These are phyloP conservation scores for Lepidonotus clava DNA, from an alignment of 2,888 invertebrate genomes.

Conservation along the genomic window DNA sequence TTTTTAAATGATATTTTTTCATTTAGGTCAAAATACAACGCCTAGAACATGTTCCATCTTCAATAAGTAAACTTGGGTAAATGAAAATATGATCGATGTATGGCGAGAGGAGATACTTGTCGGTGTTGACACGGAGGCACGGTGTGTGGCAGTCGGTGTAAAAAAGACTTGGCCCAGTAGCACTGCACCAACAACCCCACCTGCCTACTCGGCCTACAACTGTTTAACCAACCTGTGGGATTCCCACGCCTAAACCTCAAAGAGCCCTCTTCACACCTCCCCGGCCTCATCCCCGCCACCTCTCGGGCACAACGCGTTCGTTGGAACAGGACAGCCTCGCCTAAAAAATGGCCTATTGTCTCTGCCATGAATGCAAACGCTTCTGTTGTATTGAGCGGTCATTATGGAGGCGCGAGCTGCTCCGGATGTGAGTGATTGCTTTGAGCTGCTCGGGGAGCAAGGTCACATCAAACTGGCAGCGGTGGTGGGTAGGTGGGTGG, in stretches of 20 bases:
- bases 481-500: neutral
- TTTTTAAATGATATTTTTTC: too few relatives aligned
- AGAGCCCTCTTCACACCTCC: neutral
- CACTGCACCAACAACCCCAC: neutral
- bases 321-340: neutral
- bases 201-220: neutral
- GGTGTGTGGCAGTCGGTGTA: neutral
- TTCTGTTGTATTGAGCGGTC: constrained; percentile 33
- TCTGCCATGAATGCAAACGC: constrained; percentile 12
- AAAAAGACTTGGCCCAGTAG: neutral
- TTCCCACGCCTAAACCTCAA: constrained; percentile 20
- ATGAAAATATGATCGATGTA: constrained; percentile 19
- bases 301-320: neutral
- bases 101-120: neutral
- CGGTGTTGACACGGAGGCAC: neutral
- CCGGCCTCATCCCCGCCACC: neutral
- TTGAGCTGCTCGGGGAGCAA: neutral
- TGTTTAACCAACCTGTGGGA: constrained; percentile 9
- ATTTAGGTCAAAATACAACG: too few relatives aligned
- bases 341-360: constrained; percentile 11
- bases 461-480: neutral
- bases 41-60: too few relatives aligned
- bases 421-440: constrained; percentile 7
- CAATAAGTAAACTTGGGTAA: neutral
- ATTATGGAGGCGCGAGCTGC: neutral